Base-by-base conservation (phyloP, 1,140 invertebrate genomes). In the Grapholita molesta region DNA sequence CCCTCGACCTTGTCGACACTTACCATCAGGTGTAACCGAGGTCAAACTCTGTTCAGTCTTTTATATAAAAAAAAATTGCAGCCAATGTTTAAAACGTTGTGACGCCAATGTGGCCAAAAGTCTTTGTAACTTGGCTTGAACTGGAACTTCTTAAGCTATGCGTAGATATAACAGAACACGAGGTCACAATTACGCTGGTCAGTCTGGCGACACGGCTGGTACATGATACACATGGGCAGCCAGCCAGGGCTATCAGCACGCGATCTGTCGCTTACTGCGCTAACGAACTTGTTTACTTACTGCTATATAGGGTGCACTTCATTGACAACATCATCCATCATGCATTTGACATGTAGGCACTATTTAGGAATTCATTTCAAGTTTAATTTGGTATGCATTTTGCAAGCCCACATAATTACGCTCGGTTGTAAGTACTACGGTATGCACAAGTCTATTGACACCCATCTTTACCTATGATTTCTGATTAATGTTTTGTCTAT, bases 201-300 rank as follows among this genome's bases (percentile, higher is more conserved):
- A 7, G 7, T 21, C 11, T 48, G 8, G 15, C 8, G 15, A 48
- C 18, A 21, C 18, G 30, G 30, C 12, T 76, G 73, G 73, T 12
- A 57, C 57, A 67, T 71, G 74, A 67, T 68, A 28, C 42, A 67
- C 67, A 52, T 70, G 76, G 72, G 72, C 70, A 69, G 70, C 73
- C 69, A 67, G 64, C 64, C 74, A 88, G 82, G 84, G 83, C 77
- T 88, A 75, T 77, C 80, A 64, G 70, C 77, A 79, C 76, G 75
- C 74, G 66, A 80, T 79, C 55, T 61, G 78, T 78, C 74, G 67
- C 69, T 64, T 72, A 66, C 68, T 61, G 68, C 67, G 71, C 77
- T 80, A 83, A 81, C 75, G 75, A 84, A 83, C 77, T 77, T 70
- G 80, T 79, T 78, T 69, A 53, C 65, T 77, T 42, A 67, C 55